These are phyloP conservation scores for Nowickia ferox DNA, from an alignment of 2,888 invertebrate genomes.

Conservation along the genomic window DNA sequence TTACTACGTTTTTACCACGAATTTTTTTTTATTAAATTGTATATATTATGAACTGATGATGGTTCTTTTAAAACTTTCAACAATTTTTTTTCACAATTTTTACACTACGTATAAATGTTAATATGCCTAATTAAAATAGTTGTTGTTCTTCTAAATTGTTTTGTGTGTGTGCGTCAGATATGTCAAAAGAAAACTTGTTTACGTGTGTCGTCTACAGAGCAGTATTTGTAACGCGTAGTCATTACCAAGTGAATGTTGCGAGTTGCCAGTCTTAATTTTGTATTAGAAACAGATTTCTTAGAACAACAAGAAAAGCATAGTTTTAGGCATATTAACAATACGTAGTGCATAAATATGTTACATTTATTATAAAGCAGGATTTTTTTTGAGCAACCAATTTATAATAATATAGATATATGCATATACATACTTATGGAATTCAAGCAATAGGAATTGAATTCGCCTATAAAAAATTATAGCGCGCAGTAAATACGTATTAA, in stretches of 20 bases:
- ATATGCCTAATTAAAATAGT: constrained; percentile 54
- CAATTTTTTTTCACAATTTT: constrained; percentile 32
- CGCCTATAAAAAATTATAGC: too few species aligned
- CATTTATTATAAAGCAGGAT: too few species aligned
- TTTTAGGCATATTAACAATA: too few species aligned
- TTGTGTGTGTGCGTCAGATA: constrained; percentile 19
- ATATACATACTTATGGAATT: too few species aligned
- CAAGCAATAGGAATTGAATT: too few species aligned
- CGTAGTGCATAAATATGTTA: too few species aligned
- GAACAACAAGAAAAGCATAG: too few species aligned
- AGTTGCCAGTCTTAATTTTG: constrained; percentile 16
- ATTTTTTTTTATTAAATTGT: neutral
- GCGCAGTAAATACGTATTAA: too few species aligned
- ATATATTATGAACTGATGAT: neutral
- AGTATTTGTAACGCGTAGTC: constrained; percentile 4
- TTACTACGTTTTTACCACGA: constrained; percentile 23
- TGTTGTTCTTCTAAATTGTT: constrained; percentile 49
- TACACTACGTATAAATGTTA: constrained; percentile 51
- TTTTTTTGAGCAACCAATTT: too few species aligned
- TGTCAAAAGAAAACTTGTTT: constrained; percentile 63
- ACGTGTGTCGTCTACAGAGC: constrained; percentile 63
- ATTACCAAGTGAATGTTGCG: constrained; percentile 10
- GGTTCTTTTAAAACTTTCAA: neutral
- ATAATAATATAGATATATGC: too few species aligned
- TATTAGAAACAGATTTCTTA: neutral